These are phyloP conservation scores for Carassius auratus DNA, from an alignment of 2,113 vertebrate species.

Conservation along the genomic window DNA sequence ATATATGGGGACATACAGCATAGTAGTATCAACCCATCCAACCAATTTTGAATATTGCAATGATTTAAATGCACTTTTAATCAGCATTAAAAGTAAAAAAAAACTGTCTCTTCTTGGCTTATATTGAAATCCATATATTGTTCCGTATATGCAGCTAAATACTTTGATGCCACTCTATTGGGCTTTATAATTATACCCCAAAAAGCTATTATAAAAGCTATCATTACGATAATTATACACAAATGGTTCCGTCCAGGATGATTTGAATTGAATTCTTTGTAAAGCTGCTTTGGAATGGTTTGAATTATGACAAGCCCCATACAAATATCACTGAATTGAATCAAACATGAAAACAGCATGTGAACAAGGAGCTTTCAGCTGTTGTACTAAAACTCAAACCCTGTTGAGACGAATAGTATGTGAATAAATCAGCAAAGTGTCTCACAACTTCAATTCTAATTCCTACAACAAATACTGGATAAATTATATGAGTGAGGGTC, in stretches of 20 bases:
- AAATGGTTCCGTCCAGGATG: neutral
- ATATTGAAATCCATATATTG: too few relatives aligned
- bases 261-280: conserved; percentile 40
- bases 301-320: neutral
- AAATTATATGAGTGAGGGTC: conserved; percentile 62
- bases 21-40: neutral
- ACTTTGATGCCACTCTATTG: neutral
- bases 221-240: conserved; percentile 29
- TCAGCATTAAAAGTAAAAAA: too few relatives aligned
- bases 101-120: too few relatives aligned
- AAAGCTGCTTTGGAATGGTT: neutral
- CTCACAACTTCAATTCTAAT: conserved; percentile 73
- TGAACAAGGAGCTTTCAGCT: neutral
- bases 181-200: conserved; percentile 7
- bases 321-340: neutral
- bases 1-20: neutral
- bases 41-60: neutral
- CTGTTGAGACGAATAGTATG: neutral
- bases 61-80: neutral
- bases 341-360: conserved; percentile 4
- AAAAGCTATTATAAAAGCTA: conserved; percentile 9
- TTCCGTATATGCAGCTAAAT: neutral
- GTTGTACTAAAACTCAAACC: neutral
- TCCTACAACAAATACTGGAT: conserved; percentile 74
- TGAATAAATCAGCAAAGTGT: conserved; percentile 75